phyloP scores from a whole-genome alignment of 2,888 invertebrate species.

The Leptopilina drosophilae region DNA sequence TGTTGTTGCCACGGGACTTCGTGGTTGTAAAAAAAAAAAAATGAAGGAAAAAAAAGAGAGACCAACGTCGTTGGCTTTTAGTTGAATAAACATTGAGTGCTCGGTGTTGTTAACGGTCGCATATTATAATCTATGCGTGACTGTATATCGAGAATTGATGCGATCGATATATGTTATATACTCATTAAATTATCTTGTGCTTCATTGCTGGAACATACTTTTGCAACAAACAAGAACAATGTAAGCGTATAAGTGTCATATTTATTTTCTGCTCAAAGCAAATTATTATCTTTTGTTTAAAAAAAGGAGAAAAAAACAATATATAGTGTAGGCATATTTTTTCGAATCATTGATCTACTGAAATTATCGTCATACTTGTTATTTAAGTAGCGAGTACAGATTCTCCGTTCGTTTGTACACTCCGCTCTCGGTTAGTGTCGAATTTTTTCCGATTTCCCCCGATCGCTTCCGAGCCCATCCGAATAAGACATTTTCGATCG shows the following conservation, averaged over 20 bases:
- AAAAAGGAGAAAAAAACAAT: slow-evolving; percentile 31
- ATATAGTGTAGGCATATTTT: neutral
- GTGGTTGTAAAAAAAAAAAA: neutral
- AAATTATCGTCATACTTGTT: too few species aligned
- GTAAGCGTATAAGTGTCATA: slow-evolving; percentile 18
- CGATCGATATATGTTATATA: slow-evolving; percentile 46
- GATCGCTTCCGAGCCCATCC: too few species aligned
- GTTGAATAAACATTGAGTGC: slow-evolving; percentile 65
- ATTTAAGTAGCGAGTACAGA: too few species aligned
- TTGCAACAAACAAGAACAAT: slow-evolving; percentile 40
- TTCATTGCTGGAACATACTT: slow-evolving; percentile 49
- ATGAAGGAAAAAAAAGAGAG: too few species aligned
- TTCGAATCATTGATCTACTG: too few species aligned
- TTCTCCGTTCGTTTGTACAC: too few species aligned
- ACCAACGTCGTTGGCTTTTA: slow-evolving; percentile 63
- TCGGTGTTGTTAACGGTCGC: slow-evolving; percentile 52
- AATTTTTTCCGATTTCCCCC: too few species aligned
- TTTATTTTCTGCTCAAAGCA: slow-evolving; percentile 43
- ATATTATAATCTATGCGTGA: slow-evolving; percentile 61
- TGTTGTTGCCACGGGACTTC: neutral
- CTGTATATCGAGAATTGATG: slow-evolving; percentile 53
- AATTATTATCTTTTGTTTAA: slow-evolving; percentile 37
- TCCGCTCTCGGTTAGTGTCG: too few species aligned
- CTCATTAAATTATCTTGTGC: slow-evolving; percentile 42
- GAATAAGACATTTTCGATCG: too few species aligned